Percentiles rank a stretch among this genome's conserved stretches.
Conservation (phyloP, 1,140 invertebrate species). For the Latrodectus geometricus region DNA sequence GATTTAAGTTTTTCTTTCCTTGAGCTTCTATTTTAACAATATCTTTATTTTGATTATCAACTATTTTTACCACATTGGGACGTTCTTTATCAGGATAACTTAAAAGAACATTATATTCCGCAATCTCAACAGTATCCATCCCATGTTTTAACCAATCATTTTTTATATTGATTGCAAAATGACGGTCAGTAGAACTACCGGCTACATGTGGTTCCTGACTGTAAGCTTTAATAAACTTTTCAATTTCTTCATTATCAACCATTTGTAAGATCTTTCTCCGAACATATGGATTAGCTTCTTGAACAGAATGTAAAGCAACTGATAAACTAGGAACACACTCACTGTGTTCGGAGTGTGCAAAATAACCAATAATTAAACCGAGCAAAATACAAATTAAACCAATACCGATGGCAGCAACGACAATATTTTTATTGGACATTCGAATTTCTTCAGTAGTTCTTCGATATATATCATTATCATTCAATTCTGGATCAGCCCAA, state of each 20-base stretch:
- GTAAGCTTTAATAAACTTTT: conserved; percentile 63
- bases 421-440: conserved; percentile 53
- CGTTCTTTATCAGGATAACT: conserved; percentile 63
- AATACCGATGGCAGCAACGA: conserved; percentile 59
- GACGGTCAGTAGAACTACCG: conserved; percentile 63
- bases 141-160: conserved; percentile 62
- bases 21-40: conserved; percentile 9
- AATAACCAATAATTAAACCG: conserved; percentile 65
- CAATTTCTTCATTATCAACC: conserved; percentile 61
- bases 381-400: conserved; percentile 59
- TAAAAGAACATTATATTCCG: conserved; percentile 64
- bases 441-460: conserved; percentile 65
- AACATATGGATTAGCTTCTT: conserved; percentile 64
- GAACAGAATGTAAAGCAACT: conserved; percentile 63
- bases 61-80: conserved; percentile 63
- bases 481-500: conserved; percentile 64
- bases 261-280: conserved; percentile 62
- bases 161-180: conserved; percentile 62
- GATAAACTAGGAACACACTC: conserved; percentile 62
- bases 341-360: conserved; percentile 63
- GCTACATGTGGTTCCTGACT: conserved; percentile 63
- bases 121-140: conserved; percentile 62
- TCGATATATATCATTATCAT: conserved; percentile 65
- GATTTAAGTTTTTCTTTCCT: conserved; percentile 6
- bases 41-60: conserved; percentile 51